These are phyloP conservation scores for Glaucomys volans DNA, from an alignment of 2,113 vertebrate genomes.

Conservation along the genomic window DNA sequence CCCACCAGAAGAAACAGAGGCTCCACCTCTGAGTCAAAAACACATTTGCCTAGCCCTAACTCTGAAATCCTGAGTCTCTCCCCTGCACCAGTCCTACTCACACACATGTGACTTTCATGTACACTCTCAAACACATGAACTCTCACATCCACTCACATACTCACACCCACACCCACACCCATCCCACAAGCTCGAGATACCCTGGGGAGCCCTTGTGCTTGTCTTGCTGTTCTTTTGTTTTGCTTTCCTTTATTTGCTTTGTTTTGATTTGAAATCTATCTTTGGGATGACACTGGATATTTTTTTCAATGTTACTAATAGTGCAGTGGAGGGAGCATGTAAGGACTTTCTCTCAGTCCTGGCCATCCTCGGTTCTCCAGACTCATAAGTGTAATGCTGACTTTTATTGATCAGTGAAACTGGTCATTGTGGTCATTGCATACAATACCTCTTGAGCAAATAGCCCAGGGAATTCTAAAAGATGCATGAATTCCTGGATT, in stretches of 20 bases:
- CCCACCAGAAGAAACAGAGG: not conserved
- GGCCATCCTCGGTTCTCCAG: not conserved
- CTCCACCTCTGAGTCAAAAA: slow-evolving; percentile 23
- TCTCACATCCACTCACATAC: not conserved
- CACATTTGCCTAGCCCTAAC: not conserved
- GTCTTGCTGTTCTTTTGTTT: slow-evolving; percentile 69
- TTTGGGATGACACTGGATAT: slow-evolving; percentile 61
- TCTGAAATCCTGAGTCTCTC: not conserved
- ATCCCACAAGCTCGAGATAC: slow-evolving; percentile 1
- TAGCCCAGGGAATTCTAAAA: slow-evolving; percentile 60
- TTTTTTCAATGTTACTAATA: slow-evolving; percentile 69
- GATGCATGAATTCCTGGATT: slow-evolving; percentile 60
- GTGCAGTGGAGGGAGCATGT: slow-evolving; percentile 45
- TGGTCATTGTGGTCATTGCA: slow-evolving; percentile 9
- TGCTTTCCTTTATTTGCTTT: slow-evolving; percentile 72
- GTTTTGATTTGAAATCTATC: slow-evolving; percentile 70
- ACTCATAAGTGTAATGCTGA: slow-evolving; percentile 17
- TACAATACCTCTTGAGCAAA: slow-evolving; percentile 22
- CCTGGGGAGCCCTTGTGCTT: slow-evolving; percentile 57
- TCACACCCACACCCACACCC: not conserved
- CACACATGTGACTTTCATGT: not conserved
- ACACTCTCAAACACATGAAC: not conserved
- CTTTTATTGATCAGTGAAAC: slow-evolving; percentile 46
- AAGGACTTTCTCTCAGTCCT: slow-evolving; percentile 59
- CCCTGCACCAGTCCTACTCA: not conserved